Conservation (phyloP, 2,888 invertebrate genomes). For the Athripsodes cinereus region DNA sequence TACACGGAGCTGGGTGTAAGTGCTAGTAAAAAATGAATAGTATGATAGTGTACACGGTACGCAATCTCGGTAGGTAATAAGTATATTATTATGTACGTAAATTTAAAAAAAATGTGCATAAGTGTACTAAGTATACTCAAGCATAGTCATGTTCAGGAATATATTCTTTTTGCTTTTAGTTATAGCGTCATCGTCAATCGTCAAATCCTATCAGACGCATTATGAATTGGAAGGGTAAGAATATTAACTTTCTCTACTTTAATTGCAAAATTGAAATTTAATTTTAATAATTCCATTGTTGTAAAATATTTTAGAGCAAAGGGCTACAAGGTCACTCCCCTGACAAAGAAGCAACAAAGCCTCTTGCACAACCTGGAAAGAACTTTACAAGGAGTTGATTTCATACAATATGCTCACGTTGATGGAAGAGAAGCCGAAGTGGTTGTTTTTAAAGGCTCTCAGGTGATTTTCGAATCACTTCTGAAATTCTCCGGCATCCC, state of each 20-base stretch:
- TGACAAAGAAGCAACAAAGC: conserved; percentile 32
- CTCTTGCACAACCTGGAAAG: conserved; percentile 31
- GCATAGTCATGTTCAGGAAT: not conserved
- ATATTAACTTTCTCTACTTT: not conserved
- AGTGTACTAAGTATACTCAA: too few relatives aligned
- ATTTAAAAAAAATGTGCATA: too few relatives aligned
- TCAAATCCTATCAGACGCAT: not conserved
- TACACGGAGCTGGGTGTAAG: too few relatives aligned
- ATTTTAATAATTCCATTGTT: not conserved
- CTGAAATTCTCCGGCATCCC: conserved; percentile 36
- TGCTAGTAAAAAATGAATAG: too few relatives aligned
- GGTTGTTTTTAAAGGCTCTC: conserved; percentile 39
- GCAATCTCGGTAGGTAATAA: too few relatives aligned
- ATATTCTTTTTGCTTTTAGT: not conserved
- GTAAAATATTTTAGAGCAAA: conserved; percentile 33
- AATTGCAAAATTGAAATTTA: too few relatives aligned
- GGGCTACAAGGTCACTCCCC: conserved; percentile 37
- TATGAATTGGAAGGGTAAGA: not conserved
- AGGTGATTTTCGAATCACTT: conserved; percentile 34
- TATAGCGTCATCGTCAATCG: not conserved
- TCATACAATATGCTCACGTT: conserved; percentile 35
- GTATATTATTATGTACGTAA: too few relatives aligned
- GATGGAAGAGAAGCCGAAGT: conserved; percentile 37
- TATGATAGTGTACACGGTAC: too few relatives aligned
- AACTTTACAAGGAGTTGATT: conserved; percentile 30